phyloP scores from a whole-genome alignment of 1,140 invertebrate species.

The Anoplolepis gracilipes region DNA sequence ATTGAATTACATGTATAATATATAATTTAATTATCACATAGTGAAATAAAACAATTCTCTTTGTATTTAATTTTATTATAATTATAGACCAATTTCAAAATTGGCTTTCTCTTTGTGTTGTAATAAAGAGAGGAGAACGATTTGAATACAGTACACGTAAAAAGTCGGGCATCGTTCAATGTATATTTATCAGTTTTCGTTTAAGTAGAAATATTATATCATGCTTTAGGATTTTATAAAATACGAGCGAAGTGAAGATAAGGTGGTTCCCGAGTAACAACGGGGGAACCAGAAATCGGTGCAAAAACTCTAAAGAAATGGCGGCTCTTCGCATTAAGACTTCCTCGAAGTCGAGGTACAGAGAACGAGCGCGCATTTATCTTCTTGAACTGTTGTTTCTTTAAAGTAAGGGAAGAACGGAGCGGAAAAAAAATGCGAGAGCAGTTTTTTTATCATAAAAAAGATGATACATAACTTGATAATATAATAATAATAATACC shows the following conservation, averaged over 20 bases:
- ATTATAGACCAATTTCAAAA: conserved; percentile 1
- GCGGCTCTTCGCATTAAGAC: conserved; percentile 57
- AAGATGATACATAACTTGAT: conserved; percentile 45
- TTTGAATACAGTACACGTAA: background rate
- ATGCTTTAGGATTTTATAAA: conserved; percentile 56
- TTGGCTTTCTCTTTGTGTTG: background rate
- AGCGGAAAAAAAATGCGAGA: conserved; percentile 25
- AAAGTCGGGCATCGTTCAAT: background rate
- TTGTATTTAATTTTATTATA: conserved; percentile 9
- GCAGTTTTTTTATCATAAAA: background rate
- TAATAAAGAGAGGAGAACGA: conserved; percentile 13
- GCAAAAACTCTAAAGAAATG: conserved; percentile 60
- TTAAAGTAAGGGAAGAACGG: conserved; percentile 33
- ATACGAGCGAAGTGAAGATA: conserved; percentile 48
- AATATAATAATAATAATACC: background rate
- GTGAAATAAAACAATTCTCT: background rate
- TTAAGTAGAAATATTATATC: conserved; percentile 59
- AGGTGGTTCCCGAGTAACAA: conserved; percentile 37
- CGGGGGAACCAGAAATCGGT: conserved; percentile 52
- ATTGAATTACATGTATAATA: background rate
- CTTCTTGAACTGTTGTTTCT: conserved; percentile 58
- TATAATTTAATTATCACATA: conserved; percentile 29
- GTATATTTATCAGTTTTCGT: conserved; percentile 50
- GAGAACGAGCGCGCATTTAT: conserved; percentile 59
- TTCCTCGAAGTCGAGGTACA: conserved; percentile 58